These are phyloP conservation scores for Labeo rohita DNA, from an alignment of 2,113 vertebrate genomes.

Conservation along the genomic window DNA sequence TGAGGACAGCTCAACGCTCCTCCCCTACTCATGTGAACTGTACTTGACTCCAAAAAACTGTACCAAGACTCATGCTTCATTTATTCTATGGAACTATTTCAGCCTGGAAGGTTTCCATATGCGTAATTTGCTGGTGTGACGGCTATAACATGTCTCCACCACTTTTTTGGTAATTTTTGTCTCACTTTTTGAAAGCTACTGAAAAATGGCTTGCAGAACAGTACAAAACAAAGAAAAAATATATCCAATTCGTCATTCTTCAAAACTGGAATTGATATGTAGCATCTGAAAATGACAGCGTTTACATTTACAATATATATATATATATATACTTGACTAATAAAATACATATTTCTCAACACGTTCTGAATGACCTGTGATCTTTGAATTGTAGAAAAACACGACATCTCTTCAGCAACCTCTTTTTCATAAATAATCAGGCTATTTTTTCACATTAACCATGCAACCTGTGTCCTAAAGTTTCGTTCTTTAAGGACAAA, in stretches of 20 bases:
- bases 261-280: conserved; percentile 60
- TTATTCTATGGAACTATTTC: background rate
- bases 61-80: background rate
- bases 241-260: conserved; percentile 6
- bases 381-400: conserved; percentile 45
- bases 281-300: conserved; percentile 23
- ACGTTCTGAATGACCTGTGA: background rate
- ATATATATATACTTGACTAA: background rate
- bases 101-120: no score
- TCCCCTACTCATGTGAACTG: background rate
- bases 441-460: conserved; percentile 89
- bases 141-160: no score
- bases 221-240: no score
- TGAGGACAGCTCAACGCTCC: background rate
- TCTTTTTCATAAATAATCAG: conserved; percentile 85
- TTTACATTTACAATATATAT: background rate
- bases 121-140: no score
- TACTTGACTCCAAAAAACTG: background rate
- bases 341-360: background rate
- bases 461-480: conserved; percentile 80
- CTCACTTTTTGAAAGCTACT: no score
- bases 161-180: no score
- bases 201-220: no score
- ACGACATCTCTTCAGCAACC: conserved; percentile 86
- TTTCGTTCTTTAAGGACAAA: conserved; percentile 70